Evolutionary conservation across 1,140 invertebrate genomes (phyloP), one percentile per base, ranked within the genome.

Genomic region (Colletes gigas): DNA sequence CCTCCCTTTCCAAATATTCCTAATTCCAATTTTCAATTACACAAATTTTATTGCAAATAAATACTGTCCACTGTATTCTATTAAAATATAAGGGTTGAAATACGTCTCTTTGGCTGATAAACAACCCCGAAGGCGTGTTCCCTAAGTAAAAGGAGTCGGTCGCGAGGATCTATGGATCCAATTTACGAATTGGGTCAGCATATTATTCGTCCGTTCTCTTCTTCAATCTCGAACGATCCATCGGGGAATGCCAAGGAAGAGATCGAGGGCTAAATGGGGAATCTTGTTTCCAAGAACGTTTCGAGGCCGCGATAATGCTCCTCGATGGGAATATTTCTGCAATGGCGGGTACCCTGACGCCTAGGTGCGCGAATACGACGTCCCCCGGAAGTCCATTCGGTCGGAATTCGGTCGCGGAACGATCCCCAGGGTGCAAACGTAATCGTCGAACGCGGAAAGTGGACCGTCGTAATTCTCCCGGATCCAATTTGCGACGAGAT

Each of bases 401-500:
- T 19, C 12, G 14, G 9, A n/a, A n/a, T 54, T 63, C 47, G 47
- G 14, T 54, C 30, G 59, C n/a, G 50, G 41, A 44, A 2, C 50
- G 76, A 72, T 55, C 68, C 66, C 76, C 0, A 3, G 39, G 59
- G 19, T n/a, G 50, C 3, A 2, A 30, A 3, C 8, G 66, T 71
- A 71, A 71, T 62, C 67, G 50, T 21, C 6, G 67, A 14, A 17
- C 55, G 63, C 50, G 39, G 57, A 65, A 69, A 68, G 17, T 39
- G 65, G 71, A 44, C 44, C 55, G 21, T 9, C 50, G 65, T 81
- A 81, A 57, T 68, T 81, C 69, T 60, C 19, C n/a, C 39, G 50
- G 50, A 85, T 85, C 73, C 84, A 85, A 84, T 85, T 85, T 85
- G 80, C 68, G 59, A 85, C 52, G 57, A 39, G 41, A 71, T 55